These are phyloP conservation scores for Pseudomyrmex flavicornis DNA, from an alignment of 1,140 invertebrate genomes.

Conservation along the genomic window DNA sequence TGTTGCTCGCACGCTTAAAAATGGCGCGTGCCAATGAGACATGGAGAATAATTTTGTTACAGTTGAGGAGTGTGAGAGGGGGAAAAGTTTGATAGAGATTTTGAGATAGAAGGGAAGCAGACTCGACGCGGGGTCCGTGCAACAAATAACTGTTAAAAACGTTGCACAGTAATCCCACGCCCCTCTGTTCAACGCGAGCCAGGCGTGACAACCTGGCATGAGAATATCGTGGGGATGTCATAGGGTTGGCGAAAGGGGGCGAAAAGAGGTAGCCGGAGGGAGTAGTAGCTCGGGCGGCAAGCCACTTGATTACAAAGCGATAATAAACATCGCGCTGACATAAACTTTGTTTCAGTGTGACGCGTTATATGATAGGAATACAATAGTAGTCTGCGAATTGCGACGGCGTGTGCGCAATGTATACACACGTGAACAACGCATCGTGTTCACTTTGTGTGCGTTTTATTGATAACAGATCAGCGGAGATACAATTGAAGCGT, in stretches of 20 bases:
- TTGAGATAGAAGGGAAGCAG: constrained; percentile 33
- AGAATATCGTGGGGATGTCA: constrained; percentile 72
- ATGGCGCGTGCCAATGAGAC: constrained; percentile 24
- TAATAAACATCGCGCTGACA: constrained; percentile 84
- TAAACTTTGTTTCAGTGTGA: constrained; percentile 75
- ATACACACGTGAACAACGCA: neutral
- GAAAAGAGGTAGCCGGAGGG: constrained; percentile 56
- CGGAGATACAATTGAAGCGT: constrained; percentile 77
- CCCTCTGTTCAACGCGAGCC: constrained; percentile 42
- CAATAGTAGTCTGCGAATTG: constrained; percentile 62
- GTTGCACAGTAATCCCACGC: constrained; percentile 76
- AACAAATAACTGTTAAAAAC: constrained; percentile 86
- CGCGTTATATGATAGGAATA: constrained; percentile 40
- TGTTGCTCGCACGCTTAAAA: neutral
- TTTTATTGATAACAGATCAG: constrained; percentile 76
- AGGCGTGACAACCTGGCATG: constrained; percentile 79
- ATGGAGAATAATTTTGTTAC: constrained; percentile 22
- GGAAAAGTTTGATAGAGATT: constrained; percentile 18
- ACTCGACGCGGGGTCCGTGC: constrained; percentile 69
- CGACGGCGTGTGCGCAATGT: constrained; percentile 6
- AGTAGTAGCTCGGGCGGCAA: constrained; percentile 43
- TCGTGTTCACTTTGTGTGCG: constrained; percentile 28
- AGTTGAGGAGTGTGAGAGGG: neutral
- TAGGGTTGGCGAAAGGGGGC: constrained; percentile 21
- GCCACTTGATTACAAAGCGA: constrained; percentile 82